Base-by-base conservation (phyloP, 2,888 invertebrate species). In the Caenorhabditis imperialis region DNA sequence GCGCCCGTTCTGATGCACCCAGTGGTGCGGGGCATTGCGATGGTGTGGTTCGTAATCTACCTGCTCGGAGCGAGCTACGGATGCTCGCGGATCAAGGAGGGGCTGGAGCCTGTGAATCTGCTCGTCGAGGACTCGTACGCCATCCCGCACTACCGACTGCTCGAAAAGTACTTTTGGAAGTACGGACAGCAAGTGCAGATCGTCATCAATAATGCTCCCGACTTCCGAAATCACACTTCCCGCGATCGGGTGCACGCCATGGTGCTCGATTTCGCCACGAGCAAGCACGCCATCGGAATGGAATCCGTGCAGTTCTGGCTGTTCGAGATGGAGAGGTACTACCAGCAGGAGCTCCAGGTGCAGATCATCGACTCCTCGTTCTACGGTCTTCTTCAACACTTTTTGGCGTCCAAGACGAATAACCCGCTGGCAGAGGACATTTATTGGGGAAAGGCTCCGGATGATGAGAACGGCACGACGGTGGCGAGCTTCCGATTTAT, bases 1-100 rank as follows among this genome's bases (percentile, higher is more conserved):
- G 87, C 84, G 7, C 87, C 88, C 14, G 73, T 88, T 6, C 79
- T 88, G 35, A 86, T 88, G 86, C 82, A 86, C 51, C 88, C 88
- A 4, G 62, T 84, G 12, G 81, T 88, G 14, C 77, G 84, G 3
- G 78, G 42, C 18, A 61, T 88, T 22, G 76, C 81, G 1, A 63
- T 86, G 54, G 44, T 86, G 23, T 88, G 88, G 87, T 84, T 85
- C 50, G 53, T 70, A 37, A 78, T 88, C 70, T 88, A 88, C 63
- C 54, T 88, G 18, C 79, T 76, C 8, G 81, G 85, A 42, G 84
- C 85, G 18, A 72, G 81, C 33, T 88, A 84, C 73, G 88, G 88
- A 20, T 88, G 88, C 76, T 74, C 81, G 4, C 84, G 84, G 23
- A 57, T 82, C 37, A 82, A 79, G 61, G 82, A 82, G 61, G 82